These are phyloP conservation scores for Gopherus flavomarginatus DNA, from an alignment of 2,113 vertebrate species.

Conservation along the genomic window DNA sequence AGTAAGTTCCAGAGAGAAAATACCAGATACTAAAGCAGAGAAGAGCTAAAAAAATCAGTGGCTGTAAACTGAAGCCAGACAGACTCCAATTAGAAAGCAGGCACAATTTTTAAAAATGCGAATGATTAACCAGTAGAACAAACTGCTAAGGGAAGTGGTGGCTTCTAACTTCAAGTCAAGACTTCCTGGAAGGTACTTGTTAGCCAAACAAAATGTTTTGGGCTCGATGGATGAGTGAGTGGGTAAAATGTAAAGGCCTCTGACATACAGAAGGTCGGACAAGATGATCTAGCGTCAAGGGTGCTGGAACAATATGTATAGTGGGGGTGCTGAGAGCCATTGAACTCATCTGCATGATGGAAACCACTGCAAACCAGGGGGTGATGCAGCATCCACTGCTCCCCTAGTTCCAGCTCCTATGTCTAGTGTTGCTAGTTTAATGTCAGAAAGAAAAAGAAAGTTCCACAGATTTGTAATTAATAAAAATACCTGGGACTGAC, in stretches of 20 bases:
- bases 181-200: not conserved
- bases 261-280: not conserved
- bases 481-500: too few relatives aligned
- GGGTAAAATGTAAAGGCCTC: not conserved
- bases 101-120: not conserved
- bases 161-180: not conserved
- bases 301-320: too few relatives aligned
- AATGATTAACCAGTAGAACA: not conserved
- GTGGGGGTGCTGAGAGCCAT: too few relatives aligned
- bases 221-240: not conserved
- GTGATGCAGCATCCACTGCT: too few relatives aligned
- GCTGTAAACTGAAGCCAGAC: not conserved
- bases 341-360: too few relatives aligned
- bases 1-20: not conserved
- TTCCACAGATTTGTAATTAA: too few relatives aligned
- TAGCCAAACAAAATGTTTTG: not conserved
- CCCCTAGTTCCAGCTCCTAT: too few relatives aligned
- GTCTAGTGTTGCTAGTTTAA: too few relatives aligned
- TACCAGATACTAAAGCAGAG: not conserved
- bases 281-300: not conserved
- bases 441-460: too few relatives aligned
- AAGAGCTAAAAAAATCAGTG: fast-evolving
- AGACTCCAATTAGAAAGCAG: not conserved
- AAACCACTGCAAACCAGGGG: too few relatives aligned
- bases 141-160: not conserved